phyloP scores from a whole-genome alignment of 2,113 vertebrate genomes.

The Halcyon senegalensis region DNA sequence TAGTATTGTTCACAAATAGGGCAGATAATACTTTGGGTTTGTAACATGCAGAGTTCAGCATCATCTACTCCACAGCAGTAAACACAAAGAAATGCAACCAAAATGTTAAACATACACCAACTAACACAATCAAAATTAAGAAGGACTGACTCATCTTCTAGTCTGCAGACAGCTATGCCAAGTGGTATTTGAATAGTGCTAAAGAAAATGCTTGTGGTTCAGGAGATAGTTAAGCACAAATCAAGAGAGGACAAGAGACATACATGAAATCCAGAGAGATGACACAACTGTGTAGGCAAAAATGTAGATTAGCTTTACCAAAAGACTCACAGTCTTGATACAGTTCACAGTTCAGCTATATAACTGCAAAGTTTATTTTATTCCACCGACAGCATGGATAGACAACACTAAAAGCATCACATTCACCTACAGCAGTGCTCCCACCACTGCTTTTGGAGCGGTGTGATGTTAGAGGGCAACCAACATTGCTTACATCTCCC shows the following conservation, averaged over 20 bases:
- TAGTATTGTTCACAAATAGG: not conserved
- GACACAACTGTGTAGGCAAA: not conserved
- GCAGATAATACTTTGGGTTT: not conserved
- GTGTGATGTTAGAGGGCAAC: not conserved
- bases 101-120: not conserved
- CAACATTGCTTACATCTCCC: not conserved
- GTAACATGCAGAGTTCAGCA: not conserved
- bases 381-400: not conserved
- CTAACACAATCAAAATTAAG: not conserved
- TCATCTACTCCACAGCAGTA: not conserved
- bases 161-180: not conserved
- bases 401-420: not conserved
- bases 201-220: not conserved
- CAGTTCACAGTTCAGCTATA: not conserved
- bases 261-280: not conserved
- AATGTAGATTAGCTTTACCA: not conserved
- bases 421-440: not conserved
- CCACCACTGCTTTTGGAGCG: not conserved
- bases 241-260: not conserved
- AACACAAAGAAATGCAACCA: not conserved
- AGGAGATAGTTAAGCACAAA: not conserved
- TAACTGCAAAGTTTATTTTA: not conserved
- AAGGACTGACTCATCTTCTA: not conserved
- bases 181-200: not conserved
- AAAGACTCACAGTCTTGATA: not conserved